Evolutionary conservation across 2,888 invertebrate genomes (phyloP).

Genomic region (Melipona beecheii): DNA sequence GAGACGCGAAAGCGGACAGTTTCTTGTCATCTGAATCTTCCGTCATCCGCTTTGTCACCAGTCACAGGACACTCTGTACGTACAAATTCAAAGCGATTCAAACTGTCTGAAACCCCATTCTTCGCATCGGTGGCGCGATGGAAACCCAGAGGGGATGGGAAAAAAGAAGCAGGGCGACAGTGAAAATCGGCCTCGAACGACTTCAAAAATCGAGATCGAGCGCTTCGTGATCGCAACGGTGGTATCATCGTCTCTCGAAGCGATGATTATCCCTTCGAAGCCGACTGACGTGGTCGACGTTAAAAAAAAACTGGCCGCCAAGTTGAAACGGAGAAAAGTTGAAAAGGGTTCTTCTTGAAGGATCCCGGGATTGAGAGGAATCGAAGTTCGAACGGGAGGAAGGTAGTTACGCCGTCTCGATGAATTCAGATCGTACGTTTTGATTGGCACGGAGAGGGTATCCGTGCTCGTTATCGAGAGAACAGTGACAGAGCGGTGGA

Average conservation of each 20-base stretch:
- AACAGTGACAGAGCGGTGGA: neutral
- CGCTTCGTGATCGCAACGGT: conserved; percentile 23
- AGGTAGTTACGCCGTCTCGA: neutral
- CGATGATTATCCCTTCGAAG: conserved; percentile 42
- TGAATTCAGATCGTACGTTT: conserved; percentile 12
- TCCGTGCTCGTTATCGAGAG: neutral
- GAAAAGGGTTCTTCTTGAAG: conserved; percentile 5
- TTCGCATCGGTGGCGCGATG: neutral
- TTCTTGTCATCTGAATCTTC: too few species aligned
- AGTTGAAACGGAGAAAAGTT: neutral
- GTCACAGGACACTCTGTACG: too few species aligned
- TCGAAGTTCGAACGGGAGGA: neutral
- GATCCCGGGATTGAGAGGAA: neutral
- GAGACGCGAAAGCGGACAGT: too few species aligned
- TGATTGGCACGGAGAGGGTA: neutral
- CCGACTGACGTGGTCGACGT: conserved; percentile 13
- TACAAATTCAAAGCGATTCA: too few species aligned
- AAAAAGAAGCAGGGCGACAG: conserved; percentile 10
- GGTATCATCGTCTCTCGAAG: conserved; percentile 27
- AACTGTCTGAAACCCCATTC: too few species aligned
- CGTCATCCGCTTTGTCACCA: too few species aligned
- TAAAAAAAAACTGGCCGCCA: conserved; percentile 13
- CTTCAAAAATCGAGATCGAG: neutral
- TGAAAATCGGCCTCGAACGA: neutral
- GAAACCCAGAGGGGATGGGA: neutral